Evolutionary conservation across 2,797 vertebrate species (phyloP).

Genomic region (Leptoclinus maculatus): DNA sequence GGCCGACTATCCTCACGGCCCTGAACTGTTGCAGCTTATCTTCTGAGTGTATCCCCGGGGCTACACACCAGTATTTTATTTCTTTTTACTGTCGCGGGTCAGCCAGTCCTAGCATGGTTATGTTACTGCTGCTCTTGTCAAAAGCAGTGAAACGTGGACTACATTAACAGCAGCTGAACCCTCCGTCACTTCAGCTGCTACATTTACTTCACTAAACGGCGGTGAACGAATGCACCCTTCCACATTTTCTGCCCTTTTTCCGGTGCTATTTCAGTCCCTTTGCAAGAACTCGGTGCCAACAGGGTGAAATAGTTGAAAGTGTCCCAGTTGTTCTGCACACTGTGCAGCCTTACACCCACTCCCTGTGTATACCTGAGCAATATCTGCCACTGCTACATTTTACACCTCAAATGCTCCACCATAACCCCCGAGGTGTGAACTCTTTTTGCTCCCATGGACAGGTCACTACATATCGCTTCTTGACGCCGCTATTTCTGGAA

Average conservation of each 20-base stretch:
- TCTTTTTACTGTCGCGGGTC: conserved; percentile 11
- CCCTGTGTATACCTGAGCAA: conserved; percentile 35
- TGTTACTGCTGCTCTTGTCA: conserved; percentile 33
- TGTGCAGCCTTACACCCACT: conserved; percentile 11
- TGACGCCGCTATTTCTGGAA: neutral
- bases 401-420: conserved; percentile 28
- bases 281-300: conserved; percentile 3
- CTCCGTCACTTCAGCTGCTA: conserved; percentile 35
- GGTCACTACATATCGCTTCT: neutral
- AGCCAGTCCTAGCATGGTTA: neutral
- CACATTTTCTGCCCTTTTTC: neutral
- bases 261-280: conserved; percentile 26
- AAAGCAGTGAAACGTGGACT: conserved; percentile 33
- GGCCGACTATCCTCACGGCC: conserved; percentile 3
- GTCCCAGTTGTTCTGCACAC: conserved; percentile 30
- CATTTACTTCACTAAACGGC: conserved; percentile 43
- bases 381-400: conserved; percentile 32
- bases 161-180: conserved; percentile 36
- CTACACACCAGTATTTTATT: neutral
- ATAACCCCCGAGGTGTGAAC: neutral
- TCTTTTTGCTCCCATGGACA: neutral
- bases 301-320: conserved; percentile 29
- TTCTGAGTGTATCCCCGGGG: conserved; percentile 25
- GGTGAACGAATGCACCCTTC: conserved; percentile 18
- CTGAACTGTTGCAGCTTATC: conserved; percentile 28